Evolutionary conservation across 1,140 invertebrate species (phyloP).

Genomic region (Cardiocondyla obscurior): DNA sequence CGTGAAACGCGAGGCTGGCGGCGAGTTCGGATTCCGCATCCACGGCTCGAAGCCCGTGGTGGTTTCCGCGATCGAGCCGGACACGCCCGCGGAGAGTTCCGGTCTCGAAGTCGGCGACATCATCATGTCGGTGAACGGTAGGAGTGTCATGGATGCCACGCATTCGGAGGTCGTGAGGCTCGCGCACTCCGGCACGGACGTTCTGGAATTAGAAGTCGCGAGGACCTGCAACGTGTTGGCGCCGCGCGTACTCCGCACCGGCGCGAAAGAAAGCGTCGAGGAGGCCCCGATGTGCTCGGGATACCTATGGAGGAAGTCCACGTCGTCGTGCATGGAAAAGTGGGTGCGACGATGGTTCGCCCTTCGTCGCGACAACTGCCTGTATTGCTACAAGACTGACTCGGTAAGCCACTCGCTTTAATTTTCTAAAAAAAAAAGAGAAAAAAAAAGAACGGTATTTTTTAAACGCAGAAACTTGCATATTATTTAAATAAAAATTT

Average conservation of each 20-base stretch:
- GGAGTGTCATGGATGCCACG: conserved; percentile 94
- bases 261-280: conserved; percentile 84
- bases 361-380: conserved; percentile 94
- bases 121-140: conserved; percentile 94
- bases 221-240: conserved; percentile 92
- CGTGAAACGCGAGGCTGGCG: conserved; percentile 90
- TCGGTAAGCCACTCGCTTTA: too few species aligned
- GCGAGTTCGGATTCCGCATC: conserved; percentile 97
- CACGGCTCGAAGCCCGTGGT: conserved; percentile 97
- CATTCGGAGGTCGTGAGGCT: conserved; percentile 98
- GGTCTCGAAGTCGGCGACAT: conserved; percentile 97
- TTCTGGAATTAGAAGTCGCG: conserved; percentile 94
- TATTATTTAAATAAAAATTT: neutral
- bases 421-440: too few species aligned
- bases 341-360: conserved; percentile 97
- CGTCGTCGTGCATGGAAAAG: conserved; percentile 85
- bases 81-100: conserved; percentile 94
- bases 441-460: too few species aligned
- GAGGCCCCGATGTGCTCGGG: conserved; percentile 89
- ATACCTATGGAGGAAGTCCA: conserved; percentile 90
- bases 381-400: conserved; percentile 98
- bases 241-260: conserved; percentile 79
- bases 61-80: conserved; percentile 96
- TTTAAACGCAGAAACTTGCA: too few species aligned
- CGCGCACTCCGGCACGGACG: conserved; percentile 93